Percentiles rank a stretch among this genome's conserved stretches.
Evolutionary conservation across 2,888 invertebrate genomes (phyloP).

Genomic region (Limnephilus marmoratus): DNA sequence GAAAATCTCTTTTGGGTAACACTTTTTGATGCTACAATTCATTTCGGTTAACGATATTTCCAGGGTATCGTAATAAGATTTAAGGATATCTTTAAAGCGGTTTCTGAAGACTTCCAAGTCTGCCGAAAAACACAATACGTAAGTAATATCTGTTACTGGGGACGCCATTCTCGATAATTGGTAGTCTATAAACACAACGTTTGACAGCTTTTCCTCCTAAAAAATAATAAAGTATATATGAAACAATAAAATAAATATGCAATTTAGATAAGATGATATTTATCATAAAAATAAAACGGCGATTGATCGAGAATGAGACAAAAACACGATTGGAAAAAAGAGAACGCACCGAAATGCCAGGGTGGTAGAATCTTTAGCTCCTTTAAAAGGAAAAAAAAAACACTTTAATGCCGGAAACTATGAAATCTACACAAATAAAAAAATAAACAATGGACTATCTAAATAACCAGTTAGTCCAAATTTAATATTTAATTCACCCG

Average conservation of each 20-base stretch:
- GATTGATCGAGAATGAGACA: too few species aligned
- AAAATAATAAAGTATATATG: background rate
- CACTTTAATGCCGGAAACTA: too few species aligned
- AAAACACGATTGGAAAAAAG: too few species aligned
- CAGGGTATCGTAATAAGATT: conserved; percentile 36
- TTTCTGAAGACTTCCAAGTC: background rate
- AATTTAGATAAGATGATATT: background rate
- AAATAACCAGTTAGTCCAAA: too few species aligned
- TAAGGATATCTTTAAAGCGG: background rate
- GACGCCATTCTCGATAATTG: background rate
- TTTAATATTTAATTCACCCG: background rate
- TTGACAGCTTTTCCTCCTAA: background rate
- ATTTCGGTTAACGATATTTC: background rate
- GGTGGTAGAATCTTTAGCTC: too few species aligned
- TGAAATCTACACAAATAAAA: too few species aligned
- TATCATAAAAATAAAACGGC: too few species aligned
- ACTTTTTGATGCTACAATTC: conserved; percentile 27
- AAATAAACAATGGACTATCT: too few species aligned
- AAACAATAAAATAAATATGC: too few species aligned
- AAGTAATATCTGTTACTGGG: background rate
- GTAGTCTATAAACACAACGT: background rate
- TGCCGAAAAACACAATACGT: background rate
- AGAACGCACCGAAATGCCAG: too few species aligned
- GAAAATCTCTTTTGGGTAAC: conserved; percentile 49
- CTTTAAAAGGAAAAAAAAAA: too few species aligned